Conservation (phyloP, 2,888 invertebrate species). For the Yponomeuta malinellus region DNA sequence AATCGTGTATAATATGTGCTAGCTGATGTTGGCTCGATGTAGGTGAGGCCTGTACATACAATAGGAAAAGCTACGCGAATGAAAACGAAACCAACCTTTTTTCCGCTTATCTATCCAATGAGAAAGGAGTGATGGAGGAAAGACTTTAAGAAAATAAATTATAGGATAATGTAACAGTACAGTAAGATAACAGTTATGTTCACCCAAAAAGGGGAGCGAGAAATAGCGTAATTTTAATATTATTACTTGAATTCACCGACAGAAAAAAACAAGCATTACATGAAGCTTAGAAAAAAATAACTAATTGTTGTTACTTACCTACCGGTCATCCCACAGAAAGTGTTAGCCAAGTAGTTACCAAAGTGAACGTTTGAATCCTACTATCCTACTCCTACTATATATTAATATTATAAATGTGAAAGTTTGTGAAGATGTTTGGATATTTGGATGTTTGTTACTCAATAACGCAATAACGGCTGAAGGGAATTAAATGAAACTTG, state of each 20-base stretch:
- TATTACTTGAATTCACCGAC: neutral
- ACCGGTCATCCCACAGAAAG: neutral
- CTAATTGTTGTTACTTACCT: neutral
- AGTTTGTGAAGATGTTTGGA: too few species aligned
- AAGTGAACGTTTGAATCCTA: neutral
- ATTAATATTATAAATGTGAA: too few species aligned
- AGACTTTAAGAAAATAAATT: neutral
- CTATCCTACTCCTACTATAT: too few species aligned
- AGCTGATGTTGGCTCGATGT: too few species aligned
- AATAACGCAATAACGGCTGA: too few species aligned
- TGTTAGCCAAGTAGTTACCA: neutral
- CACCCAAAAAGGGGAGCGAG: neutral
- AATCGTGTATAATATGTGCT: too few species aligned
- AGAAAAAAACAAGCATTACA: too few species aligned
- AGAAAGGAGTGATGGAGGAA: neutral
- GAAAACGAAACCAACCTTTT: slow-evolving; percentile 1
- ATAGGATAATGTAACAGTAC: neutral
- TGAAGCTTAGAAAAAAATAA: too few species aligned
- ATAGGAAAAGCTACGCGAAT: neutral
- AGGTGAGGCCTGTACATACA: too few species aligned
- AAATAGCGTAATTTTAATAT: neutral
- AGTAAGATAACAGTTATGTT: neutral
- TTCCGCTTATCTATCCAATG: slow-evolving; percentile 1
- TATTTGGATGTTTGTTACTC: too few species aligned
- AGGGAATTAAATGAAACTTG: too few species aligned